These are phyloP conservation scores for Conus canariensis DNA, from an alignment of 2,888 invertebrate species.

Conservation along the genomic window DNA sequence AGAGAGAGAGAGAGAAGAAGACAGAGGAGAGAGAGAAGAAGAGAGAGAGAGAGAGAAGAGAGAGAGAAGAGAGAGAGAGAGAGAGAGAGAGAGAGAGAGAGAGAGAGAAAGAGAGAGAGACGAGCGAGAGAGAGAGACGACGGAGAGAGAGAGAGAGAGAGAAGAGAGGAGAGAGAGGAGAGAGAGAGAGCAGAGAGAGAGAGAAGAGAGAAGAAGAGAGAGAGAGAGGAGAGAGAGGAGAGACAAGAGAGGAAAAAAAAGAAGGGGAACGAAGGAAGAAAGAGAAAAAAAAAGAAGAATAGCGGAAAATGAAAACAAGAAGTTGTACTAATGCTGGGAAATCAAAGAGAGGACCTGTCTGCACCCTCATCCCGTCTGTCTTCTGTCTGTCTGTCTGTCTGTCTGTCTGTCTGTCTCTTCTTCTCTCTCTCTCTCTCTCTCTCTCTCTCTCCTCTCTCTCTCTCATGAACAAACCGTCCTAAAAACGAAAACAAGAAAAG, in stretches of 20 bases:
- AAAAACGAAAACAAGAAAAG: too few species aligned
- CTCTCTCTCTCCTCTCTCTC: too few species aligned
- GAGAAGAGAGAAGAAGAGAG: background rate
- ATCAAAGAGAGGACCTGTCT: too few species aligned
- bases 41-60: background rate
- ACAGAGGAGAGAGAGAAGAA: background rate
- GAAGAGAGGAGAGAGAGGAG: background rate
- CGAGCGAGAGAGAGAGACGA: background rate
- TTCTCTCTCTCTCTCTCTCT: too few species aligned
- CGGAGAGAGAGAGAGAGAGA: too few species aligned
- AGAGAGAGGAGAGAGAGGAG: background rate
- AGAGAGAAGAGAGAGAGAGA: background rate
- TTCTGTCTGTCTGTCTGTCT: too few species aligned
- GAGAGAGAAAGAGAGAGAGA: background rate
- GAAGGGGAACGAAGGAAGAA: background rate
- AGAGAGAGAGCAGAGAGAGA: too few species aligned
- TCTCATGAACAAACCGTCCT: too few species aligned
- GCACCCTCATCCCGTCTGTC: too few species aligned
- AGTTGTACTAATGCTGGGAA: background rate
- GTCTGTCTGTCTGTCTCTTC: too few species aligned
- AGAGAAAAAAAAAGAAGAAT: background rate
- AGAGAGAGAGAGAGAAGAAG: background rate
- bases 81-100: background rate
- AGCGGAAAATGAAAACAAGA: background rate
- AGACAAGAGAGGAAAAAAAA: background rate